Conservation (phyloP, 1,140 invertebrate species). For the Lordiphosa mommai region DNA sequence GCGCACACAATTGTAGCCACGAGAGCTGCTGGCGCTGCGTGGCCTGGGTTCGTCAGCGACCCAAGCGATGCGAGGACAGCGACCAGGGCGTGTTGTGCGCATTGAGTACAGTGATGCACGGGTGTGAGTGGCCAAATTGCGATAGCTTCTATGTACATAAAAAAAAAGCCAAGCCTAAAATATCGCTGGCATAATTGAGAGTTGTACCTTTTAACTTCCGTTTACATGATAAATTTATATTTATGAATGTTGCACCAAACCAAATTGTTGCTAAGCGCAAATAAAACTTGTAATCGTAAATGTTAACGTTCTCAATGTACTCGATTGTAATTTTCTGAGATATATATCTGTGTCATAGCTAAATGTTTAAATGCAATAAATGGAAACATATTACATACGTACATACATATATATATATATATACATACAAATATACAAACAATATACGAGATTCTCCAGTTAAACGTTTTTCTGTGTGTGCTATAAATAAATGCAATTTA, state of each 20-base stretch:
- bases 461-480: constrained; percentile 52
- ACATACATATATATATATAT: constrained; percentile 17
- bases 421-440: constrained; percentile 14
- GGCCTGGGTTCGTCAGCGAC: constrained; percentile 29
- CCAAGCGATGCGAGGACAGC: constrained; percentile 30
- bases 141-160: constrained; percentile 20
- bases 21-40: constrained; percentile 64
- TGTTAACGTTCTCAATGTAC: constrained; percentile 49
- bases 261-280: constrained; percentile 51
- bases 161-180: constrained; percentile 25
- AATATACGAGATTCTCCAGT: constrained; percentile 43
- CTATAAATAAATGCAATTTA: constrained; percentile 60
- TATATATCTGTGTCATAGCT: constrained; percentile 48
- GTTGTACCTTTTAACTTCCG: constrained; percentile 61
- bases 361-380: constrained; percentile 38
- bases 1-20: constrained; percentile 72
- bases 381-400: constrained; percentile 9
- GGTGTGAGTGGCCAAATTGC: constrained; percentile 42
- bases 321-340: constrained; percentile 32
- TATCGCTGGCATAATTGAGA: constrained; percentile 46
- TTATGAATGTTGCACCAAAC: constrained; percentile 31
- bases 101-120: constrained; percentile 64
- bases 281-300: constrained; percentile 39
- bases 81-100: constrained; percentile 58
- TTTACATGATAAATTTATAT: constrained; percentile 24